Evolutionary conservation across 2,888 invertebrate species (phyloP), one percentile per base, ranked within the genome.

Genomic region (Petrolisthes cinctipes): DNA sequence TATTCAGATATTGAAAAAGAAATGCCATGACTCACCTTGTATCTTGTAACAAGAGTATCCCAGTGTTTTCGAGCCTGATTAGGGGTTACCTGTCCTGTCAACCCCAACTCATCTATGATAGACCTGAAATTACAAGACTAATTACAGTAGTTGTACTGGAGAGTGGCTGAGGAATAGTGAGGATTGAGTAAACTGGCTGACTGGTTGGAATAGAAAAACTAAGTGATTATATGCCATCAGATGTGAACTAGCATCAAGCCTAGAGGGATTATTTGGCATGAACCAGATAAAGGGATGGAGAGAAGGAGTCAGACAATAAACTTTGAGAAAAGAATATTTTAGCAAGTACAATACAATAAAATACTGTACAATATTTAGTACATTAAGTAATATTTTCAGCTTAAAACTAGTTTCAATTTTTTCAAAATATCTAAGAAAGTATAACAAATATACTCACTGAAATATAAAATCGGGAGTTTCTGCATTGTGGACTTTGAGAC

Each of bases 391-490:
- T 37, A 37, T 37, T 37, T 37, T 37, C 37, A 37, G 37, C 37
- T 37, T 37, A 37, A 37, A 37, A 37, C 37, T 37, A 37, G 2
- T 37, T 37, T 37, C 1, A 1, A 1, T 68, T 68, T 17, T 68
- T 1, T 68, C 68, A 68, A 68, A 68, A 68, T 68, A 68, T 68
- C 14, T 68, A 68, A 14, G 14, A 68, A 68, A 68, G 14, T n/a
- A 20, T 78, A 14, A 11, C 7, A 14, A 86, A 4, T 51, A 20
- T 17, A 89, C 89, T 89, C 83, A 89, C 89, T 84, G 86, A 37
- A 83, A 89, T 3, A 89, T 82, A 89, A 84, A 89, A 20, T 89
- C 86, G 17, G 89, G 84, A 68, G 86, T 83, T 37, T 83, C 86
- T 68, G 61, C 82, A 54, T 51, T 57, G 56, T 83, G 61, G 5